Evolutionary conservation across 1,140 invertebrate species (phyloP), one percentile per base, ranked within the genome.

Genomic region (Leucophenga varia): DNA sequence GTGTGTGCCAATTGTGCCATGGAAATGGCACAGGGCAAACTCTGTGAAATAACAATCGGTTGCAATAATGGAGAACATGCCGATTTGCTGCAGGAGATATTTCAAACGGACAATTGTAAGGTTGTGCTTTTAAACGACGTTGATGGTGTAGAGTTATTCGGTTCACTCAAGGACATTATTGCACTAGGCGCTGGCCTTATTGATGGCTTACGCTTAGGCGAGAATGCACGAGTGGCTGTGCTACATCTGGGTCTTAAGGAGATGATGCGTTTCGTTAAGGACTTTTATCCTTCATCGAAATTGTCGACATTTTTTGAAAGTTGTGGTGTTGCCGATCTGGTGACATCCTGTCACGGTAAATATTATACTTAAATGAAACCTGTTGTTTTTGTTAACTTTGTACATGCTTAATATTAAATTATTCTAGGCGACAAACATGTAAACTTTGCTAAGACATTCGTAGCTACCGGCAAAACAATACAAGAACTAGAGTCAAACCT

Each of bases 301-400:
- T 75, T 95, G 8, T 79, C 86, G 1, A 99, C 96, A 3, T 98
- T 98, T 78, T 93, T 98, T 65, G 96, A 99, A 78, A 96, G 92
- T 57, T 99, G 97, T 75, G 96, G 96, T n/a, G 87, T 99, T 6
- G 97, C 95, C 37, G 96, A 98, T 82, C 82, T 99, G n/a, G 92
- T 99, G 44, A 98, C 96, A 0, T 98, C 96, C 0, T 98, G 96
- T 69, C 98, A 97, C 72, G 95, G 91, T 77, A 41, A 7, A 55
- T 28, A 10, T 0, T 3, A 3, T 1, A 42, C n/a, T 20, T 12
- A 2, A 6, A 10, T 20, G 2, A 7, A 18, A 30, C 5, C 10
- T n/a, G 9, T n/a, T 9, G n/a, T 7, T 21, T 3, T 10, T 12
- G 13, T 9, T 19, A 1, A 17, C 14, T 7, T 3, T 16, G n/a